Base-by-base conservation (phyloP, 2,797 vertebrate species). In the Pygocentrus nattereri region DNA sequence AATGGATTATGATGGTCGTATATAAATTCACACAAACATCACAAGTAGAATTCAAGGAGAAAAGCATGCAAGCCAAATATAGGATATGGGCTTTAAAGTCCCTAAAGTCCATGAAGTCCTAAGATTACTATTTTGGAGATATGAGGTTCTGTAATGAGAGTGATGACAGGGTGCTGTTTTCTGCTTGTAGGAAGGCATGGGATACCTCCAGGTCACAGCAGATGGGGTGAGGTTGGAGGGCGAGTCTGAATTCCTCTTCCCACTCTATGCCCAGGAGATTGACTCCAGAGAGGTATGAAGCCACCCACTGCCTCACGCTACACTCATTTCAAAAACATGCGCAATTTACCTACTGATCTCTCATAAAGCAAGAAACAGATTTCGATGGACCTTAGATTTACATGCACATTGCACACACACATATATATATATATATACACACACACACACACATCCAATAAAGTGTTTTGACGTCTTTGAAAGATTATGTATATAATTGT, bases 201-300 rank as follows among this genome's bases (percentile, higher is more conserved):
- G 98, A 77, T 92, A 95, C 68, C 90, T 99, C 19, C 92, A 94
- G 82, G 96, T 99, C 25, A 94, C 93, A 0, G 88, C 93, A 80
- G 96, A 98, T 38, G 97, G 97, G 5, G 94, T 99, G 83, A 95
- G 92, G 77, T 90, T 99, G 85, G 96, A 98, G 84, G 97, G 97
- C 56, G 96, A 99, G 82, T 99, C 98, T 0, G 98, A 99, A 88
- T 99, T 99, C 87, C 95, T 99, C 49, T 94, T 96, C 79, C 97
- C 98, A 0, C 85, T 99, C 79, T 98, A 98, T 76, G 96, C 96
- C 88, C 90, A 97, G 92, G 96, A 97, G 94, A 96, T 99, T 88
- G 94, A 95, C 92, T 99, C 98, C 50, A 96, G 98, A 95, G 92
- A 94, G 93, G 98, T 99, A 93, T 91, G 94, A 64, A 83, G 77